Base-by-base conservation (phyloP, 2,888 invertebrate genomes). In the Atrina japonica region DNA sequence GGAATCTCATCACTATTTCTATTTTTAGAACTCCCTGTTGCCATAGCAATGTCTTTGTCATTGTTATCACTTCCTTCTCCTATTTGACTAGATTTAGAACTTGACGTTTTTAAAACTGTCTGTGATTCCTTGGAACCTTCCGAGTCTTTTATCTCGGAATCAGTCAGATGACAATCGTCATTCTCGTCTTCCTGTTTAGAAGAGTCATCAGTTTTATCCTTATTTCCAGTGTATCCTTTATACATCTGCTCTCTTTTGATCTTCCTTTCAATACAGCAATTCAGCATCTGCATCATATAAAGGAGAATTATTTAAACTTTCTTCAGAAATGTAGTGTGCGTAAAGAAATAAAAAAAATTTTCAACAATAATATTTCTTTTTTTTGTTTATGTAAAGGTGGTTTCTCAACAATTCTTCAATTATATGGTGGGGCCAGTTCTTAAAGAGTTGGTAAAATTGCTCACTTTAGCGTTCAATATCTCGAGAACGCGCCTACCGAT, bases 251-350 rank as follows among this genome's bases (percentile, higher is more conserved):
- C 90, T 35, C 91, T 78, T 41, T 64, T 63, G 21, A 69, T 89
- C 78, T 92, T 92, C 63, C 92, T 90, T 68, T 91, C 90, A 67
- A 93, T 93, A 85, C 93, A 93, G 82, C 93, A 93, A 84, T 93
- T 93, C 23, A 94, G 86, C 93, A 94, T 93, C 90, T 93, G 88
- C 53, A 76, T 70, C 2, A 45, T 53, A 29, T 1, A n/a, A 29
- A 53, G 30, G 41, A 14, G 41, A 59, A n/a, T n/a, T n/a, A n/a
- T n/a, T n/a, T n/a, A n/a, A n/a, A n/a, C n/a, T n/a, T n/a, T n/a
- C n/a, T n/a, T n/a, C n/a, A n/a, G n/a, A n/a, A n/a, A n/a, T n/a
- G n/a, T n/a, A n/a, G n/a, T n/a, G n/a, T n/a, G n/a, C n/a, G n/a
- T n/a, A n/a, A n/a, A n/a, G n/a, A n/a, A 43, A 35, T 3, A 6